Base-by-base conservation (phyloP, 2,797 vertebrate species). In the Rhinella marina region DNA sequence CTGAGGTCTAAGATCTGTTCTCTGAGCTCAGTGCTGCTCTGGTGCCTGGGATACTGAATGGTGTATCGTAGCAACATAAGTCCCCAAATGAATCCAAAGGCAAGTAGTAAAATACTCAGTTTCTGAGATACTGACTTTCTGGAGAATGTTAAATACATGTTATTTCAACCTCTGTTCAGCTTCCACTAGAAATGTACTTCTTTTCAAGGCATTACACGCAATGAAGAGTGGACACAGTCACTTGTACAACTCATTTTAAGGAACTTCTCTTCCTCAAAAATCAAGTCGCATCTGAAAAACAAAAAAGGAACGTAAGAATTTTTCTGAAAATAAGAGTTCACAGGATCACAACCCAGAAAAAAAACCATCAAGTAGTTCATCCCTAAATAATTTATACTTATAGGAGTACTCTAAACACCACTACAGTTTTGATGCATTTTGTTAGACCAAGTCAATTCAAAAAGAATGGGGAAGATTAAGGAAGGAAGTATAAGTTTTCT, bases 111-210 rank as follows among this genome's bases (percentile, higher is more conserved):
- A 92, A 97, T 91, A 91, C 98, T 97, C 92, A 99, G 95, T 93
- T 97, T 98, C 93, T 99, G 98, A 89, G 98, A 98, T 96, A 99
- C 96, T 92, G 97, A 98, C 95, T 97, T 97, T 86, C 97, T 96
- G 92, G 97, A 95, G 90, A 98, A 93, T 87, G 94, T 92, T 92
- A 95, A 95, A 92, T 98, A 96, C 98, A 99, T 99, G 93, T 94
- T 95, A 92, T 90, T 90, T 72, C 57, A 16, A 59, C 62, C 70
- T 68, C 19, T 17, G 27, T 77, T 68, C 48, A 16, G 82, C 57
- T 64, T 64, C 27, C 1, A 27, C 23, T 23, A 56, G 21, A 76
- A 83, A 79, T 61, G 1, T 27, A 61, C 57, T 82, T 75, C 79
- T 81, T 59, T 27, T 57, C 17, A 41, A 62, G n/a, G 17, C 16